Conservation (phyloP, 2,113 vertebrate genomes). For the Gracilinanus agilis region DNA sequence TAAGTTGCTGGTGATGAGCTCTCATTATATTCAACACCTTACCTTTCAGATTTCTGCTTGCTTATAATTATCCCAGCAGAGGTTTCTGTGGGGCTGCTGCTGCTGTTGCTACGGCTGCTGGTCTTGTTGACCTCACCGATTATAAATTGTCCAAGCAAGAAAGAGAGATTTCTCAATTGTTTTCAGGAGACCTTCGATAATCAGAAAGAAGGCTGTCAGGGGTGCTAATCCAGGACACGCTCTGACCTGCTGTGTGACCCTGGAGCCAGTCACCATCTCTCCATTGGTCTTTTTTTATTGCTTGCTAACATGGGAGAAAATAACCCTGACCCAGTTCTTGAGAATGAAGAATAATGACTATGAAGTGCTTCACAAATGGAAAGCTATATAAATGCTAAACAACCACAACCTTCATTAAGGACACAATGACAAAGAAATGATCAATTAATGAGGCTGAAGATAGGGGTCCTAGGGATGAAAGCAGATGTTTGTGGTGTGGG, state of each 20-base stretch:
- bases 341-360: conserved; percentile 25
- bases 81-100: background rate
- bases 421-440: conserved; percentile 16
- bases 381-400: conserved; percentile 23
- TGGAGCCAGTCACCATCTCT: background rate
- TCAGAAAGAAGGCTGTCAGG: conserved; percentile 1
- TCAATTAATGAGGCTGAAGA: background rate
- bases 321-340: conserved; percentile 35
- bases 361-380: background rate
- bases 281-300: background rate
- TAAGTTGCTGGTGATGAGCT: background rate
- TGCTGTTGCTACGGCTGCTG: background rate
- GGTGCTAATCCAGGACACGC: background rate
- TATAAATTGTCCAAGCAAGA: conserved; percentile 17
- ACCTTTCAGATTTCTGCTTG: conserved; percentile 2
- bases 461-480: background rate
- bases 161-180: background rate
- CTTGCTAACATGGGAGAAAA: background rate
- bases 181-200: conserved; percentile 2
- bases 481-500: background rate
- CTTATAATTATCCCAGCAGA: conserved; percentile 20
- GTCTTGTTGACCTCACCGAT: conserved; percentile 16
- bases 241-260: background rate
- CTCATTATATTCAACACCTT: background rate
- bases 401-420: background rate